phyloP scores from a whole-genome alignment of 2,113 vertebrate genomes.

The Casuarius casuarius region DNA sequence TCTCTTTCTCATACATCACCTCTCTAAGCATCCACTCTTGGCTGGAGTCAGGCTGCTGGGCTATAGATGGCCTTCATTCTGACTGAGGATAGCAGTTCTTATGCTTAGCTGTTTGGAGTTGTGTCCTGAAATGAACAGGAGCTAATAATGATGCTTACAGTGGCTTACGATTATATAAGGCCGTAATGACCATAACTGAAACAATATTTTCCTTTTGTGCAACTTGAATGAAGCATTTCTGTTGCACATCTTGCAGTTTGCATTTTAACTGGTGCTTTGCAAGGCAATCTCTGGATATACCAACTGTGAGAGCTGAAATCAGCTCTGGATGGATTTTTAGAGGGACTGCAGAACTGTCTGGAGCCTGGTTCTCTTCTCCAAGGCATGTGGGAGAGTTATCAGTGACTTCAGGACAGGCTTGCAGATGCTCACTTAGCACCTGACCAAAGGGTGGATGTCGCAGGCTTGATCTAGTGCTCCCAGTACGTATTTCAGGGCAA shows the following conservation, averaged over 20 bases:
- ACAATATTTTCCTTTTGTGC: background rate
- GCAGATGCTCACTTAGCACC: background rate
- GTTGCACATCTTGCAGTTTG: background rate
- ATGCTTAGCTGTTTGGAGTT: background rate
- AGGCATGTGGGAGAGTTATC: background rate
- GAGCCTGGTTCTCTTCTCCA: background rate
- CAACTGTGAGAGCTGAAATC: background rate
- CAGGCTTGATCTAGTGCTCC: background rate
- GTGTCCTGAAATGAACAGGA: background rate
- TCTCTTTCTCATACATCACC: background rate
- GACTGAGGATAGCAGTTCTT: background rate
- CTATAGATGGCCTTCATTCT: background rate
- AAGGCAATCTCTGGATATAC: background rate
- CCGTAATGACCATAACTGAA: background rate
- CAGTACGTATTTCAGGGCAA: background rate
- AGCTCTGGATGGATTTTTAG: background rate
- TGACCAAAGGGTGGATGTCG: background rate
- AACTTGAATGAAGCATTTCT: background rate
- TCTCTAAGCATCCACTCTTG: background rate
- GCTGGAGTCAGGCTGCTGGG: background rate
- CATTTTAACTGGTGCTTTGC: background rate
- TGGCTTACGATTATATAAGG: background rate
- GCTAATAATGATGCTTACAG: background rate
- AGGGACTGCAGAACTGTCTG: background rate
- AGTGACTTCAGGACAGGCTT: background rate